phyloP scores from a whole-genome alignment of 2,888 invertebrate species.

The Drosophila helvetica region DNA sequence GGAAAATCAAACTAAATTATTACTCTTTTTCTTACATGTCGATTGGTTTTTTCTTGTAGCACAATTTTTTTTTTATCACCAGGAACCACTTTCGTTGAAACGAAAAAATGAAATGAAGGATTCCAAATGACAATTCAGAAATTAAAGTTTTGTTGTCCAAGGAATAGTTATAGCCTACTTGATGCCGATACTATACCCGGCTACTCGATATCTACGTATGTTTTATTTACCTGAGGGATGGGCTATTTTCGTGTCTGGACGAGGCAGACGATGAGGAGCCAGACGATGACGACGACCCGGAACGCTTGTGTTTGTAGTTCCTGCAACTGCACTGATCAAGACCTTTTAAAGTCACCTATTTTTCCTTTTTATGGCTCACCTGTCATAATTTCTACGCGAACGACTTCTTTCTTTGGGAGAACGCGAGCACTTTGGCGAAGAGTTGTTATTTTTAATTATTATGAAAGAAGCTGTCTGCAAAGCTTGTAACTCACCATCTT shows the following conservation, averaged over 20 bases:
- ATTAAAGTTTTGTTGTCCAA: neutral
- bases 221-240: constrained; percentile 8
- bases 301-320: constrained; percentile 26
- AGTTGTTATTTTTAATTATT: neutral
- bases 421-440: constrained; percentile 19
- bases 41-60: constrained; percentile 22
- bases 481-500: constrained; percentile 23
- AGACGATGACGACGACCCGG: constrained; percentile 27
- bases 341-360: neutral
- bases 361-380: constrained; percentile 10
- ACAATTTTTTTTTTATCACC: constrained; percentile 48
- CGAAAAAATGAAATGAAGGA: constrained; percentile 44
- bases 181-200: constrained; percentile 19
- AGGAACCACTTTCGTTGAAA: constrained; percentile 30
- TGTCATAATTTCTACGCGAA: constrained; percentile 23
- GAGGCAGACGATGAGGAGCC: constrained; percentile 16
- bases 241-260: constrained; percentile 27
- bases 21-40: constrained; percentile 39
- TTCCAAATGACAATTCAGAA: constrained; percentile 50
- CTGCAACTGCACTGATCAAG: constrained; percentile 7
- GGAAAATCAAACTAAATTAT: neutral
- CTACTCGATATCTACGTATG: constrained; percentile 3
- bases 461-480: neutral
- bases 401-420: constrained; percentile 12
- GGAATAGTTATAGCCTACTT: constrained; percentile 42